Percentiles rank a stretch among this genome's conserved stretches.
Evolutionary conservation across 1,140 invertebrate species (phyloP).

Genomic region (Amphibalanus amphitrite): DNA sequence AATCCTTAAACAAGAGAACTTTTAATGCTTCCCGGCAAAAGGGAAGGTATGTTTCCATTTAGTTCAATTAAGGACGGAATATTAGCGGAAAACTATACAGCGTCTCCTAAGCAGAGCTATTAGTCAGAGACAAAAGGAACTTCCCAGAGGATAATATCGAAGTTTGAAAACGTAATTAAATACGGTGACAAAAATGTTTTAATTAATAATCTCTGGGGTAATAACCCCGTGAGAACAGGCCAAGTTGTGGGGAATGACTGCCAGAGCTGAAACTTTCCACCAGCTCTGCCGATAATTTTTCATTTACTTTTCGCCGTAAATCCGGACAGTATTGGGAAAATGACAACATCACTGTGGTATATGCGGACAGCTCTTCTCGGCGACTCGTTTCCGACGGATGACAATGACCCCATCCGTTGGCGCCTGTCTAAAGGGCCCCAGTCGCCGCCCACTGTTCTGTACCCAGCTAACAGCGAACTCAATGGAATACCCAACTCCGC

Average conservation of each 20-base stretch:
- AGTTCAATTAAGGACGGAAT: slow-evolving; percentile 1
- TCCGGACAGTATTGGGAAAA: neutral
- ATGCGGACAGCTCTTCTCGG: too few relatives aligned
- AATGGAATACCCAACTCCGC: too few relatives aligned
- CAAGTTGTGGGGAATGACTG: neutral
- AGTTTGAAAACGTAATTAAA: slow-evolving; percentile 2
- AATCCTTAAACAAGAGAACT: slow-evolving; percentile 1
- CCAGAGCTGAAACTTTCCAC: neutral
- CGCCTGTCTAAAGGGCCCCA: too few relatives aligned
- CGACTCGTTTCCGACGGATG: too few relatives aligned
- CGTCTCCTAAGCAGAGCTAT: neutral
- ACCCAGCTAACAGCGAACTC: too few relatives aligned
- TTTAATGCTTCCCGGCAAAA: neutral
- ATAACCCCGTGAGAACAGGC: neutral
- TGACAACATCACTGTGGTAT: too few relatives aligned
- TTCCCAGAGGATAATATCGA: neutral
- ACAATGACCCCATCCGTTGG: too few relatives aligned
- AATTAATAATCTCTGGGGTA: neutral
- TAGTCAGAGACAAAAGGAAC: slow-evolving; percentile 1
- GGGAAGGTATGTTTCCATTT: slow-evolving; percentile 1
- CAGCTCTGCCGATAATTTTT: neutral
- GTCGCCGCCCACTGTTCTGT: too few relatives aligned
- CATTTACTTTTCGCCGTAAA: neutral
- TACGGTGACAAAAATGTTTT: slow-evolving; percentile 2
- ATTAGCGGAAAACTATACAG: slow-evolving; percentile 1